These are phyloP conservation scores for Philypnodon macrostomus DNA, from an alignment of 2,797 vertebrate species.

Conservation along the genomic window DNA sequence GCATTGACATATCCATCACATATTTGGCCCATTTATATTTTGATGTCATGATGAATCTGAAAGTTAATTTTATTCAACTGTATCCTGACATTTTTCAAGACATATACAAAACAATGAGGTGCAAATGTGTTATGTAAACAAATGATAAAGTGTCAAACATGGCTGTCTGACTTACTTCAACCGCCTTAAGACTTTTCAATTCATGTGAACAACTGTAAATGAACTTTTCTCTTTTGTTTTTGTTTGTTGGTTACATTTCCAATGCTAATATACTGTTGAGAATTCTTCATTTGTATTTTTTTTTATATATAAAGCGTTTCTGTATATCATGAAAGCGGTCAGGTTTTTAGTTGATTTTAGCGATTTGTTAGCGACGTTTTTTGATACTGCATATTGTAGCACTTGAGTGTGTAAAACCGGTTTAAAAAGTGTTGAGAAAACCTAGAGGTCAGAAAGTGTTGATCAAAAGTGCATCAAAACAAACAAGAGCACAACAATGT, in stretches of 20 bases:
- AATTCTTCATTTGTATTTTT: constrained; percentile 74
- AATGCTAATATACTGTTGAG: constrained; percentile 75
- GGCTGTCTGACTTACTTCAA: constrained; percentile 78
- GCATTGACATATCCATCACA: too few species aligned
- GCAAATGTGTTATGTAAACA: constrained; percentile 66
- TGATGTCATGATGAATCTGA: too few species aligned
- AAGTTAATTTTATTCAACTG: too few species aligned
- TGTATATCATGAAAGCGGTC: constrained; percentile 76
- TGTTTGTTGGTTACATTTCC: constrained; percentile 55
- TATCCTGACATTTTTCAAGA: not conserved
- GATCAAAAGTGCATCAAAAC: constrained; percentile 77
- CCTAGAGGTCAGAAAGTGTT: constrained; percentile 71
- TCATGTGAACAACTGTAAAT: constrained; percentile 73
- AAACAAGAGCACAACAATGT: constrained; percentile 85
- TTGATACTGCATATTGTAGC: constrained; percentile 87
- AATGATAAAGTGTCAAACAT: constrained; percentile 67
- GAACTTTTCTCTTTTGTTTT: constrained; percentile 43
- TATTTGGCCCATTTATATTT: too few species aligned
- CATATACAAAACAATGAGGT: constrained; percentile 57
- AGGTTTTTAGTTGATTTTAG: constrained; percentile 79
- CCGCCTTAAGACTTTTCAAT: constrained; percentile 83
- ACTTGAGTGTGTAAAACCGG: constrained; percentile 79
- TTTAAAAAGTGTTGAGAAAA: constrained; percentile 74
- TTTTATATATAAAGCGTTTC: constrained; percentile 74
- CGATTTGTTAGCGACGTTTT: constrained; percentile 77